These are phyloP conservation scores for Lutjanus erythropterus DNA, from an alignment of 2,113 vertebrate species.

Conservation along the genomic window DNA sequence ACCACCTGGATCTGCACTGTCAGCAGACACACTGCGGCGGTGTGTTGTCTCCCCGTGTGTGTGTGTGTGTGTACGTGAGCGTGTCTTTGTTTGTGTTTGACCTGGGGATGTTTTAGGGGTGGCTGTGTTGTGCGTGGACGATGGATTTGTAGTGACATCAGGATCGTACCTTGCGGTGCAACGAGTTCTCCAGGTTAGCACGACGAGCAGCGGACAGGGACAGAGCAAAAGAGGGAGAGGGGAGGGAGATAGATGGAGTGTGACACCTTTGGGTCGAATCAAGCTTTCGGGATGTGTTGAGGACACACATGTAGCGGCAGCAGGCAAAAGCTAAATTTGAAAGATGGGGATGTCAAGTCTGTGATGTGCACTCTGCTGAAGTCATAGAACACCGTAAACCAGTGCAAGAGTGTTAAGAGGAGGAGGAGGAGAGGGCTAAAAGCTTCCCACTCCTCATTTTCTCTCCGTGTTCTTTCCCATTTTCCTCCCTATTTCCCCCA, in stretches of 20 bases:
- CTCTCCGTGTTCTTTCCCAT: not conserved
- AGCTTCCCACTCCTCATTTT: constrained; percentile 28
- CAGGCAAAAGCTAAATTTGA: constrained; percentile 68
- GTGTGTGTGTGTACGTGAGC: not conserved
- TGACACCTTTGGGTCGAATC: constrained; percentile 72
- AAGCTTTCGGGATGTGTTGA: constrained; percentile 63
- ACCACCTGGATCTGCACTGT: constrained; percentile 71
- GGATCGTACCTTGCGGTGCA: constrained; percentile 72
- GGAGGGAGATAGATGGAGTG: constrained; percentile 60
- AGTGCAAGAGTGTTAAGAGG: constrained; percentile 37
- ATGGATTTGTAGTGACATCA: constrained; percentile 77
- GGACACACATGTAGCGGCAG: constrained; percentile 58
- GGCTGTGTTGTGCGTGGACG: constrained; percentile 31
- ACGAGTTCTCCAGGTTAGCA: constrained; percentile 64
- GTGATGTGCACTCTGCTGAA: constrained; percentile 57
- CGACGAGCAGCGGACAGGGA: constrained; percentile 41
- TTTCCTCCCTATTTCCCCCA: not conserved
- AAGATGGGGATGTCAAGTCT: constrained; percentile 67
- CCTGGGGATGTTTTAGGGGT: constrained; percentile 64
- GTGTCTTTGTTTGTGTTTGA: constrained; percentile 33
- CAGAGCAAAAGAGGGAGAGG: constrained; percentile 32
- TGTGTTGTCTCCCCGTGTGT: not conserved
- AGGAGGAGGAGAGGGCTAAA: constrained; percentile 31
- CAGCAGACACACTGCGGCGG: constrained; percentile 57
- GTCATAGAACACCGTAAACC: constrained; percentile 36